Conservation (phyloP, 2,113 vertebrate genomes). For the Capra hircus region DNA sequence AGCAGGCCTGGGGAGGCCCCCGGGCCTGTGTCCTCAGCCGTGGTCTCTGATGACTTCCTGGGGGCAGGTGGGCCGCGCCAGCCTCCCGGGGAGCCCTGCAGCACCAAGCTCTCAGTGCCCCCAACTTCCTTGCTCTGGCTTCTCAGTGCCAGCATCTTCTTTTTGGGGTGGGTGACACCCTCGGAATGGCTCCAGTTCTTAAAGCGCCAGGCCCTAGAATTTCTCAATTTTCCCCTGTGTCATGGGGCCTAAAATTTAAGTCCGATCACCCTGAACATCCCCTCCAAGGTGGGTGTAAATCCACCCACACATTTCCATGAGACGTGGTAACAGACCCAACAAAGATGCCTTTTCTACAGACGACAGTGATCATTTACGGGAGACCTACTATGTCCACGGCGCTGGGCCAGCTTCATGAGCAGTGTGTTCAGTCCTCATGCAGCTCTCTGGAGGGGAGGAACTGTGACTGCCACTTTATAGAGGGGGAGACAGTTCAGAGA, state of each 20-base stretch:
- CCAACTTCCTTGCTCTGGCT: neutral
- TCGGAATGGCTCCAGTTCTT: neutral
- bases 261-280: neutral
- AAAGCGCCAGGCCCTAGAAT: neutral
- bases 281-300: neutral
- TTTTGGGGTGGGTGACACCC: rapidly evolving
- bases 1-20: slow-evolving; percentile 58
- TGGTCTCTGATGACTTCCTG: neutral
- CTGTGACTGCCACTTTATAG: too few species aligned
- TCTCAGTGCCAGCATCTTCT: neutral
- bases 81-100: neutral
- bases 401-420: neutral
- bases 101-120: rapidly evolving
- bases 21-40: neutral
- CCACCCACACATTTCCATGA: rapidly evolving
- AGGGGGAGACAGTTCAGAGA: neutral
- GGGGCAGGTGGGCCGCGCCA: neutral
- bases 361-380: neutral
- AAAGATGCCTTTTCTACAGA: rapidly evolving
- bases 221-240: neutral
- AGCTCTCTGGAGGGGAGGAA: neutral
- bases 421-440: rapidly evolving
- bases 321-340: rapidly evolving
- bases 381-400: neutral
- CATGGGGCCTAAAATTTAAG: neutral